These are phyloP conservation scores for Dolomedes plantarius DNA, from an alignment of 2,888 invertebrate species.

Conservation along the genomic window DNA sequence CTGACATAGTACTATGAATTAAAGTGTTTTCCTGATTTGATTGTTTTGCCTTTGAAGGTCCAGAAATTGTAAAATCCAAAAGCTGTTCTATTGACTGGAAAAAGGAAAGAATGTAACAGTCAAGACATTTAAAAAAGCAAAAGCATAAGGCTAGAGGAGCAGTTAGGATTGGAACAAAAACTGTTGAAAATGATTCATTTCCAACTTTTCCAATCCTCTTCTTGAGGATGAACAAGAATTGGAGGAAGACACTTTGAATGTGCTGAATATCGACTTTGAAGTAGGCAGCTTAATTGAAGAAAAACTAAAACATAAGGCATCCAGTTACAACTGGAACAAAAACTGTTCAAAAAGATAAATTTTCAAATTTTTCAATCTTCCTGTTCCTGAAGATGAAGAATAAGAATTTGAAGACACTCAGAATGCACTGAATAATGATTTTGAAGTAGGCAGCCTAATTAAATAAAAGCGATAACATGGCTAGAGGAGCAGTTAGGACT, in stretches of 20 bases:
- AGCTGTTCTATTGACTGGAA: slow-evolving; percentile 98
- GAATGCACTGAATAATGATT: slow-evolving; percentile 92
- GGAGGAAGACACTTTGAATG: no score
- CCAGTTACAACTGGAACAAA: no score
- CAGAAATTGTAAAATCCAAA: slow-evolving; percentile 92
- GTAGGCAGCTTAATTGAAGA: no score
- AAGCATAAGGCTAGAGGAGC: slow-evolving; percentile 97
- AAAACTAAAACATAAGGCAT: no score
- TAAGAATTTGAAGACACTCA: slow-evolving; percentile 89
- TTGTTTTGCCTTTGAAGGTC: slow-evolving; percentile 94
- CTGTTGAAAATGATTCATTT: slow-evolving; percentile 98
- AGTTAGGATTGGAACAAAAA: slow-evolving; percentile 94
- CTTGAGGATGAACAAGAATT: no score
- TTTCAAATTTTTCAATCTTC: no score
- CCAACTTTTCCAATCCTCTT: slow-evolving; percentile 99
- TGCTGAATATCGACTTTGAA: no score
- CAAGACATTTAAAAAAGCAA: slow-evolving; percentile 97
- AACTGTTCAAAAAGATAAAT: no score
- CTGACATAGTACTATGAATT: slow-evolving; percentile 94
- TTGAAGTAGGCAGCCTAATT: slow-evolving; percentile 98
- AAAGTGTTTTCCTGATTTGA: slow-evolving; percentile 92
- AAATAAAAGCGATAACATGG: no score
- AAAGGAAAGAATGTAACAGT: slow-evolving; percentile 96
- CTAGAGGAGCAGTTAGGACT: no score
- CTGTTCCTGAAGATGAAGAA: slow-evolving; percentile 89